Evolutionary conservation across 1,140 invertebrate genomes (phyloP), one percentile per base, ranked within the genome.

Genomic region (Eciton burchellii): DNA sequence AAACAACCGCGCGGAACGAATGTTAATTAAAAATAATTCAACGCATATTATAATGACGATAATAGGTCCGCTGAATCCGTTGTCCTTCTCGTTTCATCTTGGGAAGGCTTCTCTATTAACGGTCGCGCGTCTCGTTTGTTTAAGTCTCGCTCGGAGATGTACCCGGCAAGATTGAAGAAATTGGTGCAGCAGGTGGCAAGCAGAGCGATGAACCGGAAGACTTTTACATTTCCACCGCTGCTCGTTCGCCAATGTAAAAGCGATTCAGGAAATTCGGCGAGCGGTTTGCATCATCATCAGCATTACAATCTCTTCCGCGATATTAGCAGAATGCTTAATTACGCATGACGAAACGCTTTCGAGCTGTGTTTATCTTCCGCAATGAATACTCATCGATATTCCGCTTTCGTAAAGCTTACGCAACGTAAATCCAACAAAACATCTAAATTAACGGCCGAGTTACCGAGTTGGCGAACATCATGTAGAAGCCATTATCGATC

Each of bases 181-280:
- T 56, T 52, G 77, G 19, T 35, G 85, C 90, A 91, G 91, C 91
- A 92, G 91, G 91, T 92, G 91, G 90, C 35, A 88, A 71, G 84
- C 81, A 84, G 81, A 62, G 83, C 84, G 82, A 84, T 84, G 81
- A 60, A 47, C 56, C 56, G 84, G 82, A 74, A 19, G 8, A 81
- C 26, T 89, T 83, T 86, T 47, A 26, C 83, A 60, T 65, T 74
- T 68, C 35, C 12, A 45, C 54, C 43, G 49, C 43, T 74, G 19
- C 54, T 56, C 12, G 24, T 14, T 41, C 3, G 3, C 16, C 35
- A n/a, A 12, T 11, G 6, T 12, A 8, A 47, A 26, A 19, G n/a
- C 45, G 9, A 62, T 2, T 54, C n/a, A 47, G 68, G 60, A 60
- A 62, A 52, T 71, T 26, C 26, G 14, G n/a, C 19, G 9, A 19